Evolutionary conservation across 2,797 vertebrate species (phyloP), one percentile per base, ranked within the genome.

Genomic region (Pangasius mekongensis): DNA sequence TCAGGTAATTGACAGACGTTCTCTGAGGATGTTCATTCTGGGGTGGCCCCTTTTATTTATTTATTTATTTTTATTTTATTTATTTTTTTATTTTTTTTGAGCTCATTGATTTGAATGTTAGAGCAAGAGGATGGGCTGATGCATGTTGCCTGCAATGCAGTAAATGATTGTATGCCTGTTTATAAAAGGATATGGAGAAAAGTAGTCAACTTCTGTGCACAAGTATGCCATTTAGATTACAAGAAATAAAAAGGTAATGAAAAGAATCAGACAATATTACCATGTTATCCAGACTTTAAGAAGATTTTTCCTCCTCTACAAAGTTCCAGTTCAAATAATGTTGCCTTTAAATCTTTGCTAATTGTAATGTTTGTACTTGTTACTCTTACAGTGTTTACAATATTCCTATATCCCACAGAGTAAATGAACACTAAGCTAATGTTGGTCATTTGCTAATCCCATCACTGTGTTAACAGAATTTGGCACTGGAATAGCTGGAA

Each of bases 191-290:
- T 60, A 47, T 64, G 11, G 36, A 27, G 43, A 13, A 83, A 83
- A 49, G 60, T 66, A n/a, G 60, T 67, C 47, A 84, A 67, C 82
- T 84, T 84, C 82, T 84, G 64, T 84, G 82, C 43, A 33, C 82
- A 33, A 33, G 5, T 18, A 67, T 83, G 58, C 60, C 14, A 7
- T 43, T 62, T 47, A 18, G 58, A 2, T 47, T 64, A n/a, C 3
- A 0, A 30, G 9, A 49, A 52, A 62, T 60, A 2, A 36, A 33
- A 47, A 66, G 5, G 3, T 18, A 14, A 58, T 2, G 0, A 14
- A 8, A 4, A 4, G 20, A 39, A 49, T 66, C 24, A 30, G 10
- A 18, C 24, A 16, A 56, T 2, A 30, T n/a, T 9, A 6, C 1
- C 3, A 5, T 16, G 0, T 67, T 84, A 47, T 67, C 82, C 9